phyloP scores from a whole-genome alignment of 2,797 vertebrate species.

The Muscicapa striata region DNA sequence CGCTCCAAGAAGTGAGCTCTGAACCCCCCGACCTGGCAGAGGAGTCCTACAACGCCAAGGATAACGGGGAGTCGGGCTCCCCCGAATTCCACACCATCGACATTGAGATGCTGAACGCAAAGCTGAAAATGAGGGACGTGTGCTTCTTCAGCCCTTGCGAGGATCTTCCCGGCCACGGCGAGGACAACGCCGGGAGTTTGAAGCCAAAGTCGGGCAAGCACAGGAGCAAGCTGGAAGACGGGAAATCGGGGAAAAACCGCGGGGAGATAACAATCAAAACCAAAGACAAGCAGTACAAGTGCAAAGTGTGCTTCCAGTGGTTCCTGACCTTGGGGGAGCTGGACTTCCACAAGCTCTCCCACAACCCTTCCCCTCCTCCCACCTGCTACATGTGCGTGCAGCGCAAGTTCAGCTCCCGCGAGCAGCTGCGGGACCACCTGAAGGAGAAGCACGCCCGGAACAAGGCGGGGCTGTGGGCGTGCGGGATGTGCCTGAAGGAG shows the following conservation, averaged over 20 bases:
- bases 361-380: conserved; percentile 93
- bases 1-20: conserved; percentile 12
- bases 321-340: conserved; percentile 92
- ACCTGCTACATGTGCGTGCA: conserved; percentile 99
- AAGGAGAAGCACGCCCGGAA: conserved; percentile 94
- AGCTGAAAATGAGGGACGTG: conserved; percentile 84
- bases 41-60: conserved; percentile 38
- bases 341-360: conserved; percentile 95
- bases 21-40: conserved; percentile 61
- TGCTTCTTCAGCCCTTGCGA: conserved; percentile 81
- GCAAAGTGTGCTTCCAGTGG: conserved; percentile 96
- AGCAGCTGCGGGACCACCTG: conserved; percentile 93
- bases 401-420: conserved; percentile 94
- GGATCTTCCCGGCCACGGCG: conserved; percentile 62
- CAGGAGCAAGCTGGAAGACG: conserved; percentile 74
- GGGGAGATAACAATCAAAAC: conserved; percentile 80
- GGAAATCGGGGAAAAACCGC: conserved; percentile 73
- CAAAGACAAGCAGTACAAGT: conserved; percentile 93
- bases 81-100: conserved; percentile 80
- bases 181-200: conserved; percentile 12
- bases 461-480: conserved; percentile 94
- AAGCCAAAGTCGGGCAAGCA: conserved; percentile 32
- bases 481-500: conserved; percentile 97
- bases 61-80: neutral
- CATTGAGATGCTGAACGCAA: conserved; percentile 82